Base-by-base conservation (phyloP, 1,140 invertebrate genomes). In the Coelopa frigida region DNA sequence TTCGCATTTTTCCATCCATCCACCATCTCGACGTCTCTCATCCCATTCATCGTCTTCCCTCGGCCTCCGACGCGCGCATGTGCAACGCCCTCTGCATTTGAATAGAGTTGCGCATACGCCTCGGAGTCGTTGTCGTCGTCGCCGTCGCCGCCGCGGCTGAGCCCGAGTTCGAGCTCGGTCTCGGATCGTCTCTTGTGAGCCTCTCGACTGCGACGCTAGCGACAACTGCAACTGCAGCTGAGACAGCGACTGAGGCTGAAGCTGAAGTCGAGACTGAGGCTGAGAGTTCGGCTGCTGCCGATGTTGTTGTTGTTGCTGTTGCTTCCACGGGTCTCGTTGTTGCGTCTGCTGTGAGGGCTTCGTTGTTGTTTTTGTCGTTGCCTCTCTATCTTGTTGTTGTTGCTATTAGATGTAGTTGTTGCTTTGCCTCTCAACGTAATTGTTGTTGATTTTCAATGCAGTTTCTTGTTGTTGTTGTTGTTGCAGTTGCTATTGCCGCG, bases 41-140 rank as follows among this genome's bases (percentile, higher is more conserved):
- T 42, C 40, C 15, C 23, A 42, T 15, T 18, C 5, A 39, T 17
- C 23, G n/a, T 4, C 24, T 20, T 21, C 4, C 8, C 22, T 4
- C 22, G 17, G 24, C 21, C 17, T 20, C 18, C 8, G 22, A 46
- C 23, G 21, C 36, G 56, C 59, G 59, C 59, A 65, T 65, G 62
- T 59, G 62, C 62, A 66, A 66, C 62, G 62, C 61, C 61, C 61
- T 61, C 65, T 65, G 54, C 56, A 64, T 60, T 60, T 58, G 23
- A 37, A 57, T 61, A 46, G 60, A 58, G 56, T 66, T 66, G 59
- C 62, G 59, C 59, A 65, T 64, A 61, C 61, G 61, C 59, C 59
- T 49, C 53, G 33, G 27, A 8, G 27, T n/a, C n/a, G n/a, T n/a
- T n/a, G n/a, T n/a, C n/a, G n/a, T n/a, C n/a, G n/a, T n/a, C n/a